Percentiles rank a stretch among this genome's conserved stretches.
phyloP scores from a whole-genome alignment of 2,113 vertebrate genomes.

The Notothenia rossii region DNA sequence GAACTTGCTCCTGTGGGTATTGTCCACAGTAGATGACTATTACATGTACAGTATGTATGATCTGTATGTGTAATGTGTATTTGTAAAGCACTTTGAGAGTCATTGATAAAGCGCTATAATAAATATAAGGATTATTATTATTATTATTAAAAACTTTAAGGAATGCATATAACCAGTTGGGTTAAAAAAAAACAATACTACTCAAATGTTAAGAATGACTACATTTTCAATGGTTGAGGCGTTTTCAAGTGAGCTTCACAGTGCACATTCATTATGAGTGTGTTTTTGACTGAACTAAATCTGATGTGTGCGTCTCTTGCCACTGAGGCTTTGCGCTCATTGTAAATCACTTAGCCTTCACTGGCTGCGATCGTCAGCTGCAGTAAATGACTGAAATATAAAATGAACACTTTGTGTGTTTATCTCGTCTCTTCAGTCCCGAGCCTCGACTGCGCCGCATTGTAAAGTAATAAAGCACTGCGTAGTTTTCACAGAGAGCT shows the following conservation, averaged over 20 bases:
- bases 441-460: constrained; percentile 44
- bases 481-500: constrained; percentile 68
- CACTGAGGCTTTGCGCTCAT: background rate
- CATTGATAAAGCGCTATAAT: too few species aligned
- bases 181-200: background rate
- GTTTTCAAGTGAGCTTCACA: too few species aligned
- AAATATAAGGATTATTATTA: too few species aligned
- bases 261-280: background rate
- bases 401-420: constrained; percentile 55
- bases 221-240: background rate
- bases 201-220: background rate
- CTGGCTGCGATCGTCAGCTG: constrained; percentile 30
- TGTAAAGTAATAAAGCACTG: constrained; percentile 74
- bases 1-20: too few species aligned
- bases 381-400: constrained; percentile 61
- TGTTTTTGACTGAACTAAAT: background rate
- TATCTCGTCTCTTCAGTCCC: constrained; percentile 50
- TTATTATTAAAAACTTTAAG: too few species aligned
- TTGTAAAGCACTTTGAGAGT: too few species aligned
- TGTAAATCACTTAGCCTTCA: constrained; percentile 43
- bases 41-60: too few species aligned
- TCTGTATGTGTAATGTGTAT: too few species aligned
- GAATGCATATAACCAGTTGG: too few species aligned
- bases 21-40: too few species aligned
- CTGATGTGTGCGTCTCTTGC: background rate